A percentile compares a stretch with the other conserved stretches of the same genome.
These are phyloP conservation scores for Agrochola lota DNA, from an alignment of 2,888 invertebrate species.

Conservation along the genomic window DNA sequence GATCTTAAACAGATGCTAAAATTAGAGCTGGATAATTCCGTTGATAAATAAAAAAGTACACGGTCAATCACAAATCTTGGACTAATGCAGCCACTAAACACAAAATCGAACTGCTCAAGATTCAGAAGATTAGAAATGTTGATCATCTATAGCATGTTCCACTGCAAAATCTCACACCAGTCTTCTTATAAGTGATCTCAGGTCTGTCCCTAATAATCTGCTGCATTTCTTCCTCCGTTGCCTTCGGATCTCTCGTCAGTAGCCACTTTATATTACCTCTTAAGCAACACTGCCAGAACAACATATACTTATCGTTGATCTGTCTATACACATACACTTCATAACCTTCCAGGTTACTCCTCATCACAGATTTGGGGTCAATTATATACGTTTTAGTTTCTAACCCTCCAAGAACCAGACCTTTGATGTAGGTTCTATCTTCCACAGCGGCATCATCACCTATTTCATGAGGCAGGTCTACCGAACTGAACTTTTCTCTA, in stretches of 20 bases:
- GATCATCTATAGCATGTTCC: conserved; percentile 20
- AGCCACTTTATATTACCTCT: conserved; percentile 35
- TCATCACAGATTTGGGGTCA: conserved; percentile 23
- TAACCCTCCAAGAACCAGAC: conserved; percentile 35
- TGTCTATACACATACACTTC: conserved; percentile 32
- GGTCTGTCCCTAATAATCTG: conserved; percentile 16
- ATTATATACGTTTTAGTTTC: conserved; percentile 49
- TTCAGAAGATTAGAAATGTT: neutral
- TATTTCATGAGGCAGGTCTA: conserved; percentile 38
- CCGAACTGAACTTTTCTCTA: conserved; percentile 20
- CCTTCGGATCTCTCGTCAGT: conserved; percentile 12
- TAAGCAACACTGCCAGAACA: conserved; percentile 49
- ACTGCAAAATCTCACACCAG: conserved; percentile 32
- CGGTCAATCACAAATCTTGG: neutral
- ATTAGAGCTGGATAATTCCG: neutral
- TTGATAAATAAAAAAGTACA: neutral
- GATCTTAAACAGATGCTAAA: neutral
- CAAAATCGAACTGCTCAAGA: neutral
- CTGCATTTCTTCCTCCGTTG: conserved; percentile 27
- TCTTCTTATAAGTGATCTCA: conserved; percentile 26
- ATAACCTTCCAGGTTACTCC: conserved; percentile 8
- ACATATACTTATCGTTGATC: conserved; percentile 43
- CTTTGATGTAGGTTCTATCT: conserved; percentile 13
- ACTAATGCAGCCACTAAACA: neutral
- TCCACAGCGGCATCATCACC: conserved; percentile 5